Conservation (phyloP, 2,113 vertebrate genomes). For the Diadophis punctatus region DNA sequence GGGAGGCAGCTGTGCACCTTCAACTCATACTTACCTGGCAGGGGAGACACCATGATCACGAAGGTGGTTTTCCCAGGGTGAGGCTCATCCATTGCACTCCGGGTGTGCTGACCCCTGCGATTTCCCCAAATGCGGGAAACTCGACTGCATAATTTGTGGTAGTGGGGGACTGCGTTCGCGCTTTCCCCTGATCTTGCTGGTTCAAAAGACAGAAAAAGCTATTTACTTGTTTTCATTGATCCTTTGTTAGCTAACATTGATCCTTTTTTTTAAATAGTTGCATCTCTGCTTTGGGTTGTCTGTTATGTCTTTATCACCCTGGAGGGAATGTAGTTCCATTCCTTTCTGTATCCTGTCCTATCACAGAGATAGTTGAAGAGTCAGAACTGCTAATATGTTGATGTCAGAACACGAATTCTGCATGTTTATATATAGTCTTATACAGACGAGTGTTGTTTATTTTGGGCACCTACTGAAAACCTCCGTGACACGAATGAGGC, state of each 20-base stretch:
- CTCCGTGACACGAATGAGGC: neutral
- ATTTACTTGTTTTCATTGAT: neutral
- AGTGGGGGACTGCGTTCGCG: slow-evolving; percentile 38
- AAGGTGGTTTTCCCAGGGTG: too few species aligned
- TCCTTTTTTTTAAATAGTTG: neutral
- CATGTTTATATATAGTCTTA: neutral
- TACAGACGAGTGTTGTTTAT: neutral
- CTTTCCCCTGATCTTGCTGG: neutral
- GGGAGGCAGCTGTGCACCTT: neutral
- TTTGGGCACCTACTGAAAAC: neutral
- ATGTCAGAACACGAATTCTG: neutral
- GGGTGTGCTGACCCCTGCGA: neutral
- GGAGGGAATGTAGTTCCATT: neutral
- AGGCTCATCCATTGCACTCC: neutral
- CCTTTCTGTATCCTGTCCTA: neutral
- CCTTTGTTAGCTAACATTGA: neutral
- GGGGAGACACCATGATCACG: neutral
- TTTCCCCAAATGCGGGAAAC: neutral
- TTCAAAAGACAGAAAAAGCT: neutral
- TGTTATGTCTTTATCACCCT: neutral
- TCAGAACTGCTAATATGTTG: neutral
- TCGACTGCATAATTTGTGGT: slow-evolving; percentile 46
- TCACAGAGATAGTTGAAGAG: neutral
- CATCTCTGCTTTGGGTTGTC: neutral
- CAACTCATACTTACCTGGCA: slow-evolving; percentile 15